Base-by-base conservation (phyloP, 2,113 vertebrate species). In the Alosa alosa region DNA sequence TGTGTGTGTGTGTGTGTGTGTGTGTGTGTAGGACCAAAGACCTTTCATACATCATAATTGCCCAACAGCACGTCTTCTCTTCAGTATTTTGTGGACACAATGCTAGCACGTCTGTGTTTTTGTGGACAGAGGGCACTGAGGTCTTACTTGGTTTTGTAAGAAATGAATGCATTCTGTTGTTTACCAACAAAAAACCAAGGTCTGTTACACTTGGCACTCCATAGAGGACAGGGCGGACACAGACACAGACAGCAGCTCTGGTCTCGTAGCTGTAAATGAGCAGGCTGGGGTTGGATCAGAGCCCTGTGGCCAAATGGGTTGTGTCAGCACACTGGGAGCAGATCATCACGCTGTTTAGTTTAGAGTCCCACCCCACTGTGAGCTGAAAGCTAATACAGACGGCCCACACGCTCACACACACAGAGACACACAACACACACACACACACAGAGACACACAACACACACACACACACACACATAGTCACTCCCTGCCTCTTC, bases 281-380 rank as follows among this genome's bases (percentile, higher is more conserved):
- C 64, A 68, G 64, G 64, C 64, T 68, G 25, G 64, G 64, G 6
- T 31, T 68, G 64, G 64, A 68, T 68, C 64, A 68, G 64, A 11
- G 64, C 64, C 64, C 64, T 68, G n/a, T 68, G 64, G 64, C 64
- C 86, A 87, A 85, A 87, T 89, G 84, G 84, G 84, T 87, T 85
- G 78, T 85, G 88, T 86, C 88, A 87, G 86, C 83, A 87, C 72
- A 85, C 75, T 85, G 84, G 81, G 52, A 87, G 86, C 75, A 86
- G 88, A 89, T 89, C 82, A 85, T 83, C 86, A 87, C 15, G 25
- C 84, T 89, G 88, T 87, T 89, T 83, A 87, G 86, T 75, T 87
- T 82, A 83, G 83, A 89, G 83, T 85, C 57, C 81, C 50, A 82
- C 84, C 81, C 57, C 86, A 78, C 81, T 82, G 82, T 84, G 82